Conservation (phyloP, 2,797 vertebrate species). For the Pteropus rufus region DNA sequence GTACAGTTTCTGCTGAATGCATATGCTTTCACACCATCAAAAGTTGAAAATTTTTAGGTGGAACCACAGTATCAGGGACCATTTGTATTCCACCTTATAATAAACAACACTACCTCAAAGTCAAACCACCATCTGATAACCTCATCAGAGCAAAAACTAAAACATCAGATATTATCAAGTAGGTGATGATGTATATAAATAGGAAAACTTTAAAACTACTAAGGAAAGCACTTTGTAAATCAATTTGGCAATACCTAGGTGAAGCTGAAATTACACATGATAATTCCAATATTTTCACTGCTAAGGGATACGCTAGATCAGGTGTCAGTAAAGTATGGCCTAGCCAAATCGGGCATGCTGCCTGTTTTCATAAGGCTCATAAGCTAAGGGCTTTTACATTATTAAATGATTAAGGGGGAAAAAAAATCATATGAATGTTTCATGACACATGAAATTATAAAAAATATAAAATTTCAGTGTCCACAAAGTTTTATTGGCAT, state of each 20-base stretch:
- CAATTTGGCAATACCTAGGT: not conserved
- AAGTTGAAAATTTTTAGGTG: not conserved
- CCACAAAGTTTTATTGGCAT: not conserved
- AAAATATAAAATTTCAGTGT: not conserved
- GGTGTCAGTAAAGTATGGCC: not conserved
- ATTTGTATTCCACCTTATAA: not conserved
- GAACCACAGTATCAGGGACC: not conserved
- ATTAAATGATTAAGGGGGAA: not conserved
- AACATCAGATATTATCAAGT: not conserved
- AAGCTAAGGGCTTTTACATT: not conserved
- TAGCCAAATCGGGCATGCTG: not conserved
- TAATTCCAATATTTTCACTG: not conserved
- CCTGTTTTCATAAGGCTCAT: not conserved
- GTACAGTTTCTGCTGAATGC: not conserved
- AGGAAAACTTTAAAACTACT: not conserved
- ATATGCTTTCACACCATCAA: not conserved
- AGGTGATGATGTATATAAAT: not conserved
- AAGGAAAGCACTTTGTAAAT: not conserved
- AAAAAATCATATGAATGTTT: not conserved
- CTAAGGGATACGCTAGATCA: not conserved
- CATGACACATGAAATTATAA: not conserved
- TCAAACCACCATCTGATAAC: conserved; percentile 1
- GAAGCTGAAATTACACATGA: not conserved
- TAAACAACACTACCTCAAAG: not conserved
- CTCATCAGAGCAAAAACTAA: conserved; percentile 3